Evolutionary conservation across 2,797 vertebrate species (phyloP).

Genomic region (Cephalopachus bancanus): DNA sequence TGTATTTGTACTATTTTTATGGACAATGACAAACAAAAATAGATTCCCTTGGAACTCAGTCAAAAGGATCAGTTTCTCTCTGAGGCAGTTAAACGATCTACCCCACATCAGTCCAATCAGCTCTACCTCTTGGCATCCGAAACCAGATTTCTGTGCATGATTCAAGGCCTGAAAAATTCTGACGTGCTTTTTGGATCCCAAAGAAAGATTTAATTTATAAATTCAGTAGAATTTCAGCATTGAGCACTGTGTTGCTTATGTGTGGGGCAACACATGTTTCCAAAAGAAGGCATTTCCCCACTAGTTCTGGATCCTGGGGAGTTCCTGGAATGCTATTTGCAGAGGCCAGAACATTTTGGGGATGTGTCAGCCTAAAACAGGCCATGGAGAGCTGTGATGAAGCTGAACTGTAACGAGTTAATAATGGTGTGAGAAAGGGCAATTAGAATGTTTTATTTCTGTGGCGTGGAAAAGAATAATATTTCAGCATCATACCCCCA

Average conservation of each 20-base stretch:
- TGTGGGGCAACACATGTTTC: not conserved
- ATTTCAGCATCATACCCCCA: not conserved
- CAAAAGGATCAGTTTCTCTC: not conserved
- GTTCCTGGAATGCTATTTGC: not conserved
- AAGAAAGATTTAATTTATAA: constrained; percentile 58
- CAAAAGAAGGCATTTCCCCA: not conserved
- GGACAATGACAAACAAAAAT: not conserved
- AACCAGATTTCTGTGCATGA: constrained; percentile 23
- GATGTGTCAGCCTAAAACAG: not conserved
- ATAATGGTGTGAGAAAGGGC: not conserved
- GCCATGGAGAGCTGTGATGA: not conserved
- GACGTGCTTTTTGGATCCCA: constrained; percentile 21
- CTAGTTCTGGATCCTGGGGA: not conserved
- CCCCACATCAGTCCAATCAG: not conserved
- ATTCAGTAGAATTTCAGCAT: not conserved
- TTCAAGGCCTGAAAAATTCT: constrained; percentile 55
- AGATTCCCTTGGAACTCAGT: not conserved
- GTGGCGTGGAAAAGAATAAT: not conserved
- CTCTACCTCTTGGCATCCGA: not conserved
- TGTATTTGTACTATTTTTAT: constrained; percentile 15
- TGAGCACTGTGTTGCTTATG: not conserved
- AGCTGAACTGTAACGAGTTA: not conserved
- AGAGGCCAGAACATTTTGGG: not conserved
- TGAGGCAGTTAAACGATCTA: not conserved
- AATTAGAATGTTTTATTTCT: not conserved